phyloP scores from a whole-genome alignment of 2,797 vertebrate genomes.

The Eospalax fontanierii region DNA sequence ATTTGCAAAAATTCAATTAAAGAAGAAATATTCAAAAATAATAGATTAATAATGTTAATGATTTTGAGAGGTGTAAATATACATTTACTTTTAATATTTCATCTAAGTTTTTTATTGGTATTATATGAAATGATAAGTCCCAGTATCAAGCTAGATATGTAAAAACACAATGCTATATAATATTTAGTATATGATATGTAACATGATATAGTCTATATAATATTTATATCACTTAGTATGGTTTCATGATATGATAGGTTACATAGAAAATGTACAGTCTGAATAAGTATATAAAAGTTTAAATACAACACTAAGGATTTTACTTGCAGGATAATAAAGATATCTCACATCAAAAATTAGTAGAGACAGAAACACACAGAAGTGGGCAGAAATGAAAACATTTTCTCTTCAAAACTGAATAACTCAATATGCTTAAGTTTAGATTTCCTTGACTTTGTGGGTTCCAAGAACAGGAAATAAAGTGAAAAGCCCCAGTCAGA shows the following conservation, averaged over 20 bases:
- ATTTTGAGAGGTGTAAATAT: neutral
- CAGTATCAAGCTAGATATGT: neutral
- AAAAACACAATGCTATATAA: neutral
- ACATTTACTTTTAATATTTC: neutral
- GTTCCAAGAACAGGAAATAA: neutral
- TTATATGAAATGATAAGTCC: neutral
- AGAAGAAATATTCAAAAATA: too few species aligned
- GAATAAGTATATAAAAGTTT: neutral
- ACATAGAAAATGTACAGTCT: constrained; percentile 3
- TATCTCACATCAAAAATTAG: neutral
- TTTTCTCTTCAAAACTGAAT: neutral
- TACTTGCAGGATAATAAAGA: neutral
- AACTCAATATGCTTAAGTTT: neutral
- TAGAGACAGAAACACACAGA: neutral
- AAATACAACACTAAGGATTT: neutral
- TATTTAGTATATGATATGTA: neutral
- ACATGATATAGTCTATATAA: neutral
- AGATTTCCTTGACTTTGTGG: neutral
- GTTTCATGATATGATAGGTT: neutral
- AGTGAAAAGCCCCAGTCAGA: neutral
- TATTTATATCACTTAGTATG: neutral
- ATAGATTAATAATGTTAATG: neutral
- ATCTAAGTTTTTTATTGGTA: neutral
- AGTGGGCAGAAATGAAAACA: neutral
- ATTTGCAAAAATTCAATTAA: too few species aligned